Evolutionary conservation across 1,140 invertebrate genomes (phyloP), one percentile per base, ranked within the genome.

Genomic region (Spodoptera frugiperda): DNA sequence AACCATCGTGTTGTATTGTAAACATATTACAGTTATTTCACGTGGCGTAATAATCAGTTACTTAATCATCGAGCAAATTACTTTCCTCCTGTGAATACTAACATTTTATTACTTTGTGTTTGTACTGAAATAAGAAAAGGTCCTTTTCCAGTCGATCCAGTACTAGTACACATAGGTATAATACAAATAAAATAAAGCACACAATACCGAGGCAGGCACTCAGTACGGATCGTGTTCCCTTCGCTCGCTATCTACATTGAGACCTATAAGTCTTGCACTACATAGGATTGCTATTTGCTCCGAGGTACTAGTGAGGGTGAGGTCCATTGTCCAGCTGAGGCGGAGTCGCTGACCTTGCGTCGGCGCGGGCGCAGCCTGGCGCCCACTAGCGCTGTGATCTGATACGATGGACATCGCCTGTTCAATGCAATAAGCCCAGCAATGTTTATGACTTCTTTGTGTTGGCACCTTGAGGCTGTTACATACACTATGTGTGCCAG

Each of bases 321-420:
- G 44, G 61, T 33, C 46, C 59, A 65, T 53, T 78, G 79, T 79
- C 79, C 77, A 77, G 78, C 46, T 48, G 44, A 39, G 63, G 71
- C 51, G 53, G 85, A 90, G 90, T 92, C 89, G 90, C 86, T 90
- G 90, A 92, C 90, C 91, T 92, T 93, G 87, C 82, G 78, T 77
- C 85, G 81, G 78, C 84, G 80, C 77, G 74, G 77, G 63, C 79
- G 65, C 81, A 81, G 81, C 77, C 84, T 83, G 78, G 63, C 71
- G 74, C 78, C 72, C 77, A 78, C 79, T 21, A 57, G 33, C 79
- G 81, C 54, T 30, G 49, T 49, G 71, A 61, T 61, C 71, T 74
- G 55, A 74, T 63, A 74, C 54, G 54, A 39, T 74, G 57, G 55
- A 77, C 67, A 55, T 71, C n/a, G 68, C 51, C 68, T 71, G 68